These are phyloP conservation scores for Linhomoeus sp. DNA, from an alignment of 2,888 invertebrate species.

Conservation along the genomic window DNA sequence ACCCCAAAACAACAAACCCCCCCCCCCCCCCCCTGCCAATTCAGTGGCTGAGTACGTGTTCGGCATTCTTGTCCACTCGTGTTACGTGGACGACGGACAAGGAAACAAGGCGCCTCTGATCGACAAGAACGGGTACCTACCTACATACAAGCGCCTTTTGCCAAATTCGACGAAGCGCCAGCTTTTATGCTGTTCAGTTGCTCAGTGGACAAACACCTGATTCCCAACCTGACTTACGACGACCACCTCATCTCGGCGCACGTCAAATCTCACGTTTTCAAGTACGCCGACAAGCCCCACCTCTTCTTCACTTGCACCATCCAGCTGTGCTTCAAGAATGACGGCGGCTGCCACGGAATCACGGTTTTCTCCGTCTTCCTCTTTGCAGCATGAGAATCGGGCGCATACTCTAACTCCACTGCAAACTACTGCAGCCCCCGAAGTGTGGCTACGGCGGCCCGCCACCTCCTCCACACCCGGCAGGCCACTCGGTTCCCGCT, in stretches of 20 bases:
- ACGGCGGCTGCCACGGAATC: slow-evolving; percentile 25
- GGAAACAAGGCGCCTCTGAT: slow-evolving; percentile 24
- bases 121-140: slow-evolving; percentile 19
- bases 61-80: slow-evolving; percentile 24
- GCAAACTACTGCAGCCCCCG: no score
- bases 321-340: slow-evolving; percentile 25
- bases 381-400: not conserved
- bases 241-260: slow-evolving; percentile 10
- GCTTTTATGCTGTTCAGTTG: slow-evolving; percentile 17
- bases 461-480: no score
- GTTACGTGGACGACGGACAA: slow-evolving; percentile 26
- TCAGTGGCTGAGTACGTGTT: slow-evolving; percentile 19
- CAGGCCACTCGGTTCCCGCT: no score
- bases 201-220: slow-evolving; percentile 16
- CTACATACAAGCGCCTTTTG: no score
- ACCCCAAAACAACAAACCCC: not conserved
- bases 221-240: slow-evolving; percentile 16
- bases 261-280: slow-evolving; percentile 22
- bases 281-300: slow-evolving; percentile 25
- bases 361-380: slow-evolving; percentile 10
- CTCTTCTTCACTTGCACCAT: slow-evolving; percentile 26
- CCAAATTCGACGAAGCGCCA: not conserved
- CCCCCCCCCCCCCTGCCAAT: not conserved
- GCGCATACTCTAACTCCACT: not conserved
- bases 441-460: no score